Evolutionary conservation across 2,888 invertebrate genomes (phyloP).

Genomic region (Alitta virens): DNA sequence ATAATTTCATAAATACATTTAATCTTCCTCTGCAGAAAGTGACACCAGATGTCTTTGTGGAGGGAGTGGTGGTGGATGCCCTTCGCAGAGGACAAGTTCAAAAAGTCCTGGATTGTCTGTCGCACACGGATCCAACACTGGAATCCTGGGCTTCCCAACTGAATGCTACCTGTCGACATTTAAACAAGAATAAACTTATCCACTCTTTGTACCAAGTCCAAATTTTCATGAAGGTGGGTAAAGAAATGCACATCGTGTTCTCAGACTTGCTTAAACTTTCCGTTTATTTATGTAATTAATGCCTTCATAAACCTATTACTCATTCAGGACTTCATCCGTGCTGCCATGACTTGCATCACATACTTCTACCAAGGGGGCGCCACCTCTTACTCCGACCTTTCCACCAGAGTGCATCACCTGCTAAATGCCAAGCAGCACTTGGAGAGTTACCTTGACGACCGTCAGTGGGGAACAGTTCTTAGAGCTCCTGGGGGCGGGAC

Average conservation of each 20-base stretch:
- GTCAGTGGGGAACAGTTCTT: slow-evolving; percentile 33
- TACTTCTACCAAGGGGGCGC: slow-evolving; percentile 52
- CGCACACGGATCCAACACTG: slow-evolving; percentile 48
- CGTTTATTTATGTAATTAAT: no score
- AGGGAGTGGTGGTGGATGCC: slow-evolving; percentile 49
- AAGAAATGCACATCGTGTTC: no score
- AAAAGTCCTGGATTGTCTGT: slow-evolving; percentile 46
- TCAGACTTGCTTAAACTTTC: no score
- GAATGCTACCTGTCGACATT: slow-evolving; percentile 50
- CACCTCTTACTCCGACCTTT: slow-evolving; percentile 48
- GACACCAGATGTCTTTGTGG: slow-evolving; percentile 51
- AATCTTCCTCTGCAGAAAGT: slow-evolving; percentile 9
- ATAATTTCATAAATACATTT: no score
- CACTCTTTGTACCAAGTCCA: slow-evolving; percentile 55
- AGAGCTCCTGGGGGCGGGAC: not conserved
- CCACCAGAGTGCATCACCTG: slow-evolving; percentile 42
- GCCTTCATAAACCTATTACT: no score
- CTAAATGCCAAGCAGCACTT: slow-evolving; percentile 51
- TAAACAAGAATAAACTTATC: slow-evolving; percentile 42
- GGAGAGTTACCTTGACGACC: slow-evolving; percentile 49
- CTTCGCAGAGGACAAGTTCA: slow-evolving; percentile 45
- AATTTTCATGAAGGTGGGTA: slow-evolving; percentile 55
- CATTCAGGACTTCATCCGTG: slow-evolving; percentile 57
- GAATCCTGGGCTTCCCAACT: slow-evolving; percentile 49
- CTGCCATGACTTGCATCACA: slow-evolving; percentile 56